These are phyloP conservation scores for Oenanthe oenanthe DNA, from an alignment of 2,113 vertebrate genomes.

Conservation along the genomic window DNA sequence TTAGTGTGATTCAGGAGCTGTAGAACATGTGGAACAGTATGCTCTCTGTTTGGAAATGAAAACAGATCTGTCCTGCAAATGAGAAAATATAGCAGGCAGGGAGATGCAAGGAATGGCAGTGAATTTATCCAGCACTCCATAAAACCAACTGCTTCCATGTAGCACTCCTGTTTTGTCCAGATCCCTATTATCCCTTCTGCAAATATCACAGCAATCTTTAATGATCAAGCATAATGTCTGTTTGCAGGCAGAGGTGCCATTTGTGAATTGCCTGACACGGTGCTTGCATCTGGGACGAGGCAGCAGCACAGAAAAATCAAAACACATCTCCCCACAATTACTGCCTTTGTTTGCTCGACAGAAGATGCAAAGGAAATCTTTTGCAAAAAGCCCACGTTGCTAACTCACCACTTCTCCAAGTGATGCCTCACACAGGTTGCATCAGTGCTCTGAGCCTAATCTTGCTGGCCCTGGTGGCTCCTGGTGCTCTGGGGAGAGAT, in stretches of 20 bases:
- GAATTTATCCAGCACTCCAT: neutral
- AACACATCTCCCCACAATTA: neutral
- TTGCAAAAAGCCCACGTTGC: neutral
- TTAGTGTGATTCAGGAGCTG: conserved; percentile 48
- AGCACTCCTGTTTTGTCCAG: neutral
- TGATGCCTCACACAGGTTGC: conserved; percentile 44
- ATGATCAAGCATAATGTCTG: neutral
- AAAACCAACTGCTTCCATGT: neutral
- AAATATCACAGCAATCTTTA: neutral
- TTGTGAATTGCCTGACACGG: neutral
- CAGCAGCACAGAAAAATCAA: neutral
- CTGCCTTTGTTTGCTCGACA: neutral
- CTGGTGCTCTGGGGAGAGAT: conserved; percentile 42
- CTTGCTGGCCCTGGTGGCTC: conserved; percentile 42
- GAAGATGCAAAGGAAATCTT: neutral
- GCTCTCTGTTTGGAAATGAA: conserved; percentile 21
- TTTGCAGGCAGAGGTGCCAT: neutral
- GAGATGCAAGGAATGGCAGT: neutral
- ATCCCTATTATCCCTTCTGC: neutral
- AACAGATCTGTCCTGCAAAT: neutral
- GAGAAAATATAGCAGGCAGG: conserved; percentile 12
- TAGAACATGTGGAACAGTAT: conserved; percentile 54
- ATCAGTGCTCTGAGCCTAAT: conserved; percentile 41
- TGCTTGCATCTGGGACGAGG: neutral
- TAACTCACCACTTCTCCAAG: conserved; percentile 41